Conservation (phyloP, 2,797 vertebrate genomes). For the Novumbra hubbsi region DNA sequence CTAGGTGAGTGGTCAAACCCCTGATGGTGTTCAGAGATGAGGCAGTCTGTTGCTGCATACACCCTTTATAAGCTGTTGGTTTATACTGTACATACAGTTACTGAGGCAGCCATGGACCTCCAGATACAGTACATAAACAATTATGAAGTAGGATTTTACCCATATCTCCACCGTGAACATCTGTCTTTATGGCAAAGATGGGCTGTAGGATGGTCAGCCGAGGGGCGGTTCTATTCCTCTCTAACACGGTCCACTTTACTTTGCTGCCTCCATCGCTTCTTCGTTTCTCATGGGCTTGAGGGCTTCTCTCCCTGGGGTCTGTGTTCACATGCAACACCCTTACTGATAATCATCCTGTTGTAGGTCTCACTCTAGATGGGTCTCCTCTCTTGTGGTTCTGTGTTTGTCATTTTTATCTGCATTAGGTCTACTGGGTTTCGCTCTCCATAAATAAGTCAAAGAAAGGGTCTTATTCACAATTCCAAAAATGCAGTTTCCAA, state of each 20-base stretch:
- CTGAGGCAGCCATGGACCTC: background rate
- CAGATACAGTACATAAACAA: background rate
- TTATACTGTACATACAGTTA: slow-evolving; percentile 37
- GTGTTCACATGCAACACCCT: background rate
- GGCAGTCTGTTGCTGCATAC: slow-evolving; percentile 49
- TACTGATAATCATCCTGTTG: background rate
- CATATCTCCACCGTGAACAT: slow-evolving; percentile 26
- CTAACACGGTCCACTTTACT: background rate
- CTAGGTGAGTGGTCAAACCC: slow-evolving; percentile 63
- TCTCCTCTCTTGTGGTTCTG: background rate
- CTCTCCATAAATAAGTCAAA: slow-evolving; percentile 18
- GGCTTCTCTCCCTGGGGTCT: background rate
- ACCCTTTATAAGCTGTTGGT: slow-evolving; percentile 43
- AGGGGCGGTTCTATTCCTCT: background rate
- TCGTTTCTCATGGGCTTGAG: background rate
- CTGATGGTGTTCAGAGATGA: slow-evolving; percentile 64
- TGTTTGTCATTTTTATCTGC: slow-evolving; percentile 29
- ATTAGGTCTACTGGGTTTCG: slow-evolving; percentile 25
- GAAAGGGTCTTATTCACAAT: background rate
- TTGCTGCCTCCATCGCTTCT: background rate
- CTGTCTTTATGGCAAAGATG: slow-evolving; percentile 30
- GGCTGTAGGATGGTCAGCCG: slow-evolving; percentile 31
- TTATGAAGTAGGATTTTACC: background rate
- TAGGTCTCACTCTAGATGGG: background rate
- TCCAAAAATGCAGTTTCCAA: background rate